Evolutionary conservation across 2,888 invertebrate species (phyloP), one percentile per base, ranked within the genome.

Genomic region (Aethes cnicana): DNA sequence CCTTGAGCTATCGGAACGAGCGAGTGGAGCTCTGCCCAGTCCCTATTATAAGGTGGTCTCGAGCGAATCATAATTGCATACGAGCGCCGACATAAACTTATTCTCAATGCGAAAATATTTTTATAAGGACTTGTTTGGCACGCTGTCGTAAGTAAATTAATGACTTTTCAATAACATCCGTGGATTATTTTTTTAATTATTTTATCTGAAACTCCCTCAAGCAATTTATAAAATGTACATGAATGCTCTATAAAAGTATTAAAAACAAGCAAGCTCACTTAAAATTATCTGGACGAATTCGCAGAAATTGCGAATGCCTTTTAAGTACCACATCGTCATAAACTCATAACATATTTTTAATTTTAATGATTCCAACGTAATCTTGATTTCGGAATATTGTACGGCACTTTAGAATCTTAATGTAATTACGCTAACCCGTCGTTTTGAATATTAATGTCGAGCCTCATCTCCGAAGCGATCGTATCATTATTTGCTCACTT

Each of bases 21-120:
- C 76, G 74, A 66, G 65, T 66, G 70, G 74, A 77, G 83, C 74
- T 72, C 74, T 74, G 74, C 71, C 71, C 77, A 68, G 75, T 74
- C 79, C 68, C 86, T 82, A 85, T 88, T 87, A 88, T 84, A 84
- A 79, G 80, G 80, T 79, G 79, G 80, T 81, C 82, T 80, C 73
- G 77, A 74, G 73, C 77, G 75, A 81, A 81, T 85, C 81, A 85
- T 89, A 88, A 89, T 89, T 89, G 86, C 86, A 87, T 84, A 81
- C 76, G 78, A 74, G 82, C 73, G 74, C 66, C 68, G 62, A 81
- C 83, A 84, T 77, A 84, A 84, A 84, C 78, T 74, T 68, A 72
- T 68, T 64, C 75, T 75, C 73, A 74, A 78, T 79, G 75, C 72
- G 67, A 69, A 76, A 79, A 77, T 74, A 53, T 41, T 46, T 37